Base-by-base conservation (phyloP, 1,140 invertebrate genomes). In the Acromyrmex echinatior region DNA sequence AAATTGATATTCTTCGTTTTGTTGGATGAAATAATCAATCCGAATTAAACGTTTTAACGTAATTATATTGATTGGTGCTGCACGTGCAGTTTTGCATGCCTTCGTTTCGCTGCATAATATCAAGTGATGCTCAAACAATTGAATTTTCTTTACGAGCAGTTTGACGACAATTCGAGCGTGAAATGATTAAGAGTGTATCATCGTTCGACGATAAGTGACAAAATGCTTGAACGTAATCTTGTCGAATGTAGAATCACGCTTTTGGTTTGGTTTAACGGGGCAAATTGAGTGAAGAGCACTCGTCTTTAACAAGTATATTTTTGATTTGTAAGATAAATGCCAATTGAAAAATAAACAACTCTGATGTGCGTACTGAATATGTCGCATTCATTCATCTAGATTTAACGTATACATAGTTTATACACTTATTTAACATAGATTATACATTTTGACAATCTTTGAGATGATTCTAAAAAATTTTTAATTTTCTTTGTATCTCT, bases 91-190 rank as follows among this genome's bases (percentile, higher is more conserved):
- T 18, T 25, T 85, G 53, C 25, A n/a, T 49, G 79, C 51, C 35
- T 16, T 21, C 45, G 18, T 58, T 82, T 77, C 14, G 28, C 14
- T 39, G 60, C 53, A n/a, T 68, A 65, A 63, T 39, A 58, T 79
- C 6, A 65, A 90, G 68, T 70, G 56, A 74, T 73, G 74, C 62
- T 90, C 12, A 35, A 84, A 65, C 28, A 89, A 80, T 90, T 87
- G 78, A 87, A 51, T 63, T 86, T 78, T 86, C 74, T 89, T 78
- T 74, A 39, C 28, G 16, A 74, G 28, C 31, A 2, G 39, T 21
- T 12, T 86, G 35, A 63, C 85, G 45, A 12, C 12, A 60, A 81
- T 80, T 86, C 60, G 14, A 60, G 77, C 77, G n/a, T 77, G 35
- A 87, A 87, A 89, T 87, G 58, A n/a, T 12, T 28, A 65, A 80